These are phyloP conservation scores for Trichopoda pennipes DNA, from an alignment of 2,888 invertebrate genomes.

Conservation along the genomic window DNA sequence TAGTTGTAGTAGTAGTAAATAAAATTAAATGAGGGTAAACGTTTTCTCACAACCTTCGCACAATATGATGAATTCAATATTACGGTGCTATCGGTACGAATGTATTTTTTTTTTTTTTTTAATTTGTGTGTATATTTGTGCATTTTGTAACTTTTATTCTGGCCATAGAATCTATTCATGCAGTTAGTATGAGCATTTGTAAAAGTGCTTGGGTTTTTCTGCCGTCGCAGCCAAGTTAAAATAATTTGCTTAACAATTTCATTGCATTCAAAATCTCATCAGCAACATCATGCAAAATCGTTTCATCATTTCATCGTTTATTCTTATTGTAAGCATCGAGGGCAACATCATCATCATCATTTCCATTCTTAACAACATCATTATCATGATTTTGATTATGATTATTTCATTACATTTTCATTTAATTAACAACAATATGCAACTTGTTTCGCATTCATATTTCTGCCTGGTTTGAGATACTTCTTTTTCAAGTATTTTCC, in stretches of 20 bases:
- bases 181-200: constrained; percentile 55
- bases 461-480: constrained; percentile 54
- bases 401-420: constrained; percentile 67
- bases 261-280: constrained; percentile 47
- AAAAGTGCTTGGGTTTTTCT: constrained; percentile 16
- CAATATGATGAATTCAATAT: constrained; percentile 46
- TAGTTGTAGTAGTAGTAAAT: too few species aligned
- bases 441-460: constrained; percentile 57
- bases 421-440: constrained; percentile 68
- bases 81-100: constrained; percentile 17
- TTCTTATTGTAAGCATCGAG: constrained; percentile 21
- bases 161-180: constrained; percentile 65
- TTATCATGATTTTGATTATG: constrained; percentile 50
- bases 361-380: constrained; percentile 18
- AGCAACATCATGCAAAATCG: constrained; percentile 14
- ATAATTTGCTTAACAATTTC: constrained; percentile 62
- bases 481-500: constrained; percentile 63
- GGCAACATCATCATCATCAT: constrained; percentile 25
- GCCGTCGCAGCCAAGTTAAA: constrained; percentile 44
- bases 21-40: too few species aligned
- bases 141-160: constrained; percentile 50
- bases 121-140: constrained; percentile 23
- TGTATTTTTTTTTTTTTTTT: not conserved
- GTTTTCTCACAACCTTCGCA: constrained; percentile 2
- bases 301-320: constrained; percentile 20